Evolutionary conservation across 2,113 vertebrate genomes (phyloP), one percentile per base, ranked within the genome.

Genomic region (Grus americana): DNA sequence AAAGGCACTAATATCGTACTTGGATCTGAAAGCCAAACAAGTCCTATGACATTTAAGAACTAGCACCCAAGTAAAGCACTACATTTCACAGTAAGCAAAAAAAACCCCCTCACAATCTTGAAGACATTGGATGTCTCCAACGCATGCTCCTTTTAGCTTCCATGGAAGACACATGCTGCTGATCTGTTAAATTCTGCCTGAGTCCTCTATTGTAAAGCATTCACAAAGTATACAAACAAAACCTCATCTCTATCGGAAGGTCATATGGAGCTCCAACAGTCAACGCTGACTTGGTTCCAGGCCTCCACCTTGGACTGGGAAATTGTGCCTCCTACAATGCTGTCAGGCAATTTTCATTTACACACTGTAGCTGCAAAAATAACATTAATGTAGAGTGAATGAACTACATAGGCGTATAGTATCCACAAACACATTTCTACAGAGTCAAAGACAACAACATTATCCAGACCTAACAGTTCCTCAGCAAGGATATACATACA

Each of bases 161-260:
- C 32, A 54, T 2, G 20, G 59, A 82, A 76, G 34, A 75, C 15
- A 73, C 5, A 14, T 12, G 12, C 40, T 61, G 11, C 49, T 66
- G 29, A 72, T 16, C 27, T 65, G 24, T 50, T 76, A 54, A 79
- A 80, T 61, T 73, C 55, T 54, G 11, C 17, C 67, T 1, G 7
- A 42, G 8, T 49, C 10, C 36, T 79, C 58, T 26, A 8, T 15
- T 84, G 26, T 29, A 61, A 86, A 91, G 67, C 30, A 67, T 85
- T 55, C 15, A 19, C 23, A 21, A 3, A 46, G 12, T 6, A 59
- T 20, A 50, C 16, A 66, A 74, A 54, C 8, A 62, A 88, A 83
- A 46, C 4, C 11, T 38, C 15, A 65, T 30, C n/a, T 58, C 15
- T 46, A 36, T 13, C 0, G 0, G 12, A 16, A 8, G 15, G 34